phyloP scores from a whole-genome alignment of 2,888 invertebrate genomes.

The Chloroclysta siterata region DNA sequence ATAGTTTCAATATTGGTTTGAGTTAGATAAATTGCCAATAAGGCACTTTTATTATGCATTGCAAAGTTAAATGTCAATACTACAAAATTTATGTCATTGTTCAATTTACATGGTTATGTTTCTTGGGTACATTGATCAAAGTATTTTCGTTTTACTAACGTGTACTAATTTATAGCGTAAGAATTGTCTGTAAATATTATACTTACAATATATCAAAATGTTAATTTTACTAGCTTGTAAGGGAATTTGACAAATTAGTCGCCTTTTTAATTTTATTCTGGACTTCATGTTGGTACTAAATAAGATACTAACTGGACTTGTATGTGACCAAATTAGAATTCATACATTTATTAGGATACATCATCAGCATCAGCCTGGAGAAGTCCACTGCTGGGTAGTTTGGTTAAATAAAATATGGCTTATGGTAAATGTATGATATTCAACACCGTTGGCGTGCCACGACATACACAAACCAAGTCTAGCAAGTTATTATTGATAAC shows the following conservation, averaged over 20 bases:
- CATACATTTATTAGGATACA: too few relatives aligned
- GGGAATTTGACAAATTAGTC: slow-evolving; percentile 12
- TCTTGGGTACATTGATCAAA: slow-evolving; percentile 39
- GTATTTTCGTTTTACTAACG: slow-evolving; percentile 51
- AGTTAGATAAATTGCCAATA: not conserved
- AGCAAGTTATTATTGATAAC: too few relatives aligned
- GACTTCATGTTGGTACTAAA: too few relatives aligned
- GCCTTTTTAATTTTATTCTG: not conserved
- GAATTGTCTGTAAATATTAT: slow-evolving; percentile 66
- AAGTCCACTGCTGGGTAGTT: too few relatives aligned
- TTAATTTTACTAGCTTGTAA: slow-evolving; percentile 47
- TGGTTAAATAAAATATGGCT: too few relatives aligned
- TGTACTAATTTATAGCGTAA: slow-evolving; percentile 52
- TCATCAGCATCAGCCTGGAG: too few relatives aligned
- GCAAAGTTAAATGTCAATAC: not conserved
- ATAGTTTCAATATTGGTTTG: slow-evolving; percentile 4
- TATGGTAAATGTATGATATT: too few relatives aligned
- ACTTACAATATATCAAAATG: slow-evolving; percentile 50
- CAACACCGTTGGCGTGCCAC: too few relatives aligned
- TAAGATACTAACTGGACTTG: too few relatives aligned
- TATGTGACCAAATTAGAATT: too few relatives aligned
- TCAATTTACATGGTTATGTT: too few relatives aligned
- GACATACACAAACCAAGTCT: too few relatives aligned
- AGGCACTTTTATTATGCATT: not conserved
- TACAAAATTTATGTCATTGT: not conserved